Percentiles rank a stretch among this genome's conserved stretches.
These are phyloP conservation scores for Trachurus trachurus DNA, from an alignment of 2,797 vertebrate genomes.

Conservation along the genomic window DNA sequence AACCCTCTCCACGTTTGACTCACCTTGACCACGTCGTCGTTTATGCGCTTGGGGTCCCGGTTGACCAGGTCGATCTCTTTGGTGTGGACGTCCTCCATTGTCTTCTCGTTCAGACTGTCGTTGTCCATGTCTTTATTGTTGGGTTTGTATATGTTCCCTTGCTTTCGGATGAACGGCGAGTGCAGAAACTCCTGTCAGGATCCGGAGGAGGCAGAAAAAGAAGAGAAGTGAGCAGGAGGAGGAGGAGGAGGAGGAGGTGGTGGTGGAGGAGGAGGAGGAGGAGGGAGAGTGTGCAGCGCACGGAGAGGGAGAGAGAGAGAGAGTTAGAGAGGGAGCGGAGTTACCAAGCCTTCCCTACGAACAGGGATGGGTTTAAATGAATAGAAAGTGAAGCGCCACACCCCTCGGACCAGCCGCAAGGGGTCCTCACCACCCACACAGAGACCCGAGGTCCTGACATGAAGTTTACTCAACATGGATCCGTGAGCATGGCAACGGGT, in stretches of 20 bases:
- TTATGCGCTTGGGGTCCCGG: conserved; percentile 95
- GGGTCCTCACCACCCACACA: conserved; percentile 82
- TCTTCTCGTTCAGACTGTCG: conserved; percentile 92
- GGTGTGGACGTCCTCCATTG: conserved; percentile 92
- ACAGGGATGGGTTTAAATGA: conserved; percentile 88
- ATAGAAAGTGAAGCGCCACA: conserved; percentile 85
- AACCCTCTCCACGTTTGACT: conserved; percentile 59
- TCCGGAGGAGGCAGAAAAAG: conserved; percentile 58
- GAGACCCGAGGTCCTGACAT: conserved; percentile 8
- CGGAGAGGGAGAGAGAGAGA: conserved; percentile 55
- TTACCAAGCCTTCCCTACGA: conserved; percentile 74
- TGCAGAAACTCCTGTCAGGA: conserved; percentile 91
- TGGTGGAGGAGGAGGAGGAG: conserved; percentile 67
- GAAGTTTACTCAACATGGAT: conserved; percentile 3
- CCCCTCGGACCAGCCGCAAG: conserved; percentile 88
- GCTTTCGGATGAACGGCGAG: conserved; percentile 93
- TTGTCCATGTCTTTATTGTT: conserved; percentile 98
- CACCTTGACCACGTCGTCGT: conserved; percentile 98
- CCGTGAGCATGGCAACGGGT: conserved; percentile 3
- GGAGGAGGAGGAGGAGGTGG: conserved; percentile 14
- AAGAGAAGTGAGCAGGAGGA: conserved; percentile 33
- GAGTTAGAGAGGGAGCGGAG: conserved; percentile 51
- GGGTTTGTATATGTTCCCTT: conserved; percentile 99
- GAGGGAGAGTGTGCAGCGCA: conserved; percentile 57
- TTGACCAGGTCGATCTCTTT: conserved; percentile 99